Evolutionary conservation across 2,797 vertebrate species (phyloP).

Genomic region (Scomberomorus guttatus): DNA sequence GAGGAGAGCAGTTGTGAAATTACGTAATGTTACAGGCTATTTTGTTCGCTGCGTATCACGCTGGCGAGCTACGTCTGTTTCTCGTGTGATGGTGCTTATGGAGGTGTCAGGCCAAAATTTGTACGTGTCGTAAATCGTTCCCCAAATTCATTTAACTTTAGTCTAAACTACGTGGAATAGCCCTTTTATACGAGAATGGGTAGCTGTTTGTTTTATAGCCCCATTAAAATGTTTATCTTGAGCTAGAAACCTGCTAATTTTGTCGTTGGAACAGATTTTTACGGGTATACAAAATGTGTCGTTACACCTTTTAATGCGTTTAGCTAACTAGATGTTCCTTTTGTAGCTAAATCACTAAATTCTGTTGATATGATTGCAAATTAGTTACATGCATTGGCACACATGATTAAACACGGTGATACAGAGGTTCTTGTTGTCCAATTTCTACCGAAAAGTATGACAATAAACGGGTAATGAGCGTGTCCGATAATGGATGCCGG

Average conservation of each 20-base stretch:
- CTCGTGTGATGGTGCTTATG: neutral
- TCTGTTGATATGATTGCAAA: neutral
- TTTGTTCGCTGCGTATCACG: neutral
- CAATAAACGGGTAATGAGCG: fast-evolving
- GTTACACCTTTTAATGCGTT: neutral
- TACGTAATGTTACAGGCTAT: neutral
- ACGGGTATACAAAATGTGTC: neutral
- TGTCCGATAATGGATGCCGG: slow-evolving; percentile 32
- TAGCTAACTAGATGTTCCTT: neutral
- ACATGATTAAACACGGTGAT: fast-evolving
- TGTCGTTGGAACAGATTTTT: fast-evolving
- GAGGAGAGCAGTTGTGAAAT: neutral
- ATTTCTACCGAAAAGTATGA: fast-evolving
- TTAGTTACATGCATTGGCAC: fast-evolving
- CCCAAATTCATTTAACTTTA: fast-evolving
- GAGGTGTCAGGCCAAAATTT: neutral
- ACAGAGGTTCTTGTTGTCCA: fast-evolving
- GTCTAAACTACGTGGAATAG: neutral
- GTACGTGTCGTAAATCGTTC: neutral
- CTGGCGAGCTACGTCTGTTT: slow-evolving; percentile 1
- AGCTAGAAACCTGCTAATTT: neutral
- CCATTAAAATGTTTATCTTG: neutral
- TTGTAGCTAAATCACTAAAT: fast-evolving
- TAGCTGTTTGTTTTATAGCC: neutral
- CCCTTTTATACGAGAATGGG: fast-evolving